phyloP scores from a whole-genome alignment of 64 coral and sea anemone species.

The Actinia equina region DNA sequence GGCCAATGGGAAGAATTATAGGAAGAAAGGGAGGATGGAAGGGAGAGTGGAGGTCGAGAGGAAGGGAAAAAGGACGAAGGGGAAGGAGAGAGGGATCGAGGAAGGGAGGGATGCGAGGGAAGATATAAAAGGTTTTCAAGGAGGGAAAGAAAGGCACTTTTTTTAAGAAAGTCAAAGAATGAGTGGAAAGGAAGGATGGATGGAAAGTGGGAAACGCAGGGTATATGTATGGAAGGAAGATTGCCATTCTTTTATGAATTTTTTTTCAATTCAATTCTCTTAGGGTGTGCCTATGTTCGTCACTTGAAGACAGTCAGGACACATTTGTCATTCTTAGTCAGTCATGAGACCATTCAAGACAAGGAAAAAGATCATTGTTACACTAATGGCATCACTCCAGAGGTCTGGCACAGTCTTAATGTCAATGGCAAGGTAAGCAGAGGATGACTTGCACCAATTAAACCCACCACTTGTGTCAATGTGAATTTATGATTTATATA shows the following conservation, averaged over 20 bases:
- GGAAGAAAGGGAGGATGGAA: background rate
- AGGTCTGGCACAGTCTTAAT: constrained; percentile 64
- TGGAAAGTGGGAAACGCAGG: background rate
- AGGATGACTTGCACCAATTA: too few species aligned
- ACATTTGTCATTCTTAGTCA: constrained; percentile 76
- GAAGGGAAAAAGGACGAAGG: background rate
- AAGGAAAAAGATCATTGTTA: constrained; percentile 41
- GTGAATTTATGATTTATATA: too few species aligned
- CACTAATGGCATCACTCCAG: constrained; percentile 53
- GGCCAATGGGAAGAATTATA: background rate
- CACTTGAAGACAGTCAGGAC: constrained; percentile 87
- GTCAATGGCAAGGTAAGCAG: constrained; percentile 61
- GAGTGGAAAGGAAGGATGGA: background rate
- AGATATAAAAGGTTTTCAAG: too few species aligned
- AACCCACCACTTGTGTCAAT: too few species aligned
- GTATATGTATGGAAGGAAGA: background rate
- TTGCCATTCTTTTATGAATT: background rate
- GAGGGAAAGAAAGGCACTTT: too few species aligned
- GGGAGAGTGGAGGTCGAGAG: background rate
- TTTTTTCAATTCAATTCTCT: background rate
- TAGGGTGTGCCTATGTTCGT: constrained; percentile 81
- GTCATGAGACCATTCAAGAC: constrained; percentile 17
- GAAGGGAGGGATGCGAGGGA: background rate
- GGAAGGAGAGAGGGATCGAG: background rate
- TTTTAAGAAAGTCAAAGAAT: too few species aligned